phyloP scores from a whole-genome alignment of 2,797 vertebrate genomes.

The Enteromius argenteus region DNA sequence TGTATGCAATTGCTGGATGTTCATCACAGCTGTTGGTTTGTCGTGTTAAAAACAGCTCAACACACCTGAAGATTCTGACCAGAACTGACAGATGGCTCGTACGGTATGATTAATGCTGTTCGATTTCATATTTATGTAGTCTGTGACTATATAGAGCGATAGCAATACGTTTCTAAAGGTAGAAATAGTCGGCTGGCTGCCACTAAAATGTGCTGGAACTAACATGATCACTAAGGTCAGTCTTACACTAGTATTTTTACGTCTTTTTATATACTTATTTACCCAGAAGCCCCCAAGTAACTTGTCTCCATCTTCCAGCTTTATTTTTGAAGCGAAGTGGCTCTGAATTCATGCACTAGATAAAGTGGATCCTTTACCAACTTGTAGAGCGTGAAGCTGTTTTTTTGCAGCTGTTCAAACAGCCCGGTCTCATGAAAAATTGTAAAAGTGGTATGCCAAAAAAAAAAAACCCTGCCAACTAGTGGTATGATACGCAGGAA shows the following conservation, averaged over 20 bases:
- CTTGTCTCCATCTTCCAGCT: slow-evolving; percentile 50
- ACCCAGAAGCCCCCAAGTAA: slow-evolving; percentile 31
- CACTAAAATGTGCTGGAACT: slow-evolving; percentile 23
- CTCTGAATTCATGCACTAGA: slow-evolving; percentile 70
- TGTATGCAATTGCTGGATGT: neutral
- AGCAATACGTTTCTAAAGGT: slow-evolving; percentile 19
- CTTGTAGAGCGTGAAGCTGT: slow-evolving; percentile 53
- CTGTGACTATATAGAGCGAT: slow-evolving; percentile 8
- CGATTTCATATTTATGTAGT: slow-evolving; percentile 22
- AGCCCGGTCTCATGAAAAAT: too few species aligned
- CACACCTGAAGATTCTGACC: slow-evolving; percentile 52
- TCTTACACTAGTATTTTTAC: slow-evolving; percentile 20
- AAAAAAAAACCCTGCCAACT: too few species aligned
- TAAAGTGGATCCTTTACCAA: slow-evolving; percentile 56
- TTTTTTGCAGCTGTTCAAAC: slow-evolving; percentile 53
- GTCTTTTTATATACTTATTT: slow-evolving; percentile 43
- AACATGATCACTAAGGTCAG: slow-evolving; percentile 26
- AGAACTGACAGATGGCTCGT: neutral
- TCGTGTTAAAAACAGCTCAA: neutral
- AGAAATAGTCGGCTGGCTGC: neutral
- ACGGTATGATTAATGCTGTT: neutral
- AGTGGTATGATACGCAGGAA: too few species aligned
- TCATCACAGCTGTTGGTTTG: neutral
- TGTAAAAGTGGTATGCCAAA: too few species aligned
- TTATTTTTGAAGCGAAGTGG: slow-evolving; percentile 37